Base-by-base conservation (phyloP, 2,888 invertebrate genomes). In the Diarsia brunnea region DNA sequence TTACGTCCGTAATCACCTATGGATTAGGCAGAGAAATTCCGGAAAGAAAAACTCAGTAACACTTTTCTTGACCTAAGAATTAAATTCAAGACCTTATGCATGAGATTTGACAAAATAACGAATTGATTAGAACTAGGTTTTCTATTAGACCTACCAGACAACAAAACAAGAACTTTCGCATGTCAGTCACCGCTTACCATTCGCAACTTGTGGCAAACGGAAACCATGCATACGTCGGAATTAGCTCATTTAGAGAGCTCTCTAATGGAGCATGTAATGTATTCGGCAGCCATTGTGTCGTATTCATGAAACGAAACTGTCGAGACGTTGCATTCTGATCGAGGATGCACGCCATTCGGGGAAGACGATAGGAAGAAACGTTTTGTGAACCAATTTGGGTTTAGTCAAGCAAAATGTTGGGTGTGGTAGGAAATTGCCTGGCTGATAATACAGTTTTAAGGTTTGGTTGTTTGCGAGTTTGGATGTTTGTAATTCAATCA, bases 201-300 rank as follows among this genome's bases (percentile, higher is more conserved):
- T 78, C 2, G 38, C 68, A 61, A 75, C 65, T 74, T 68, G 71
- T 5, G 63, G n/a, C 66, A 61, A 63, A 67, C 75, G 79, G 65
- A 84, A 73, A 84, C 27, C 47, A 68, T 24, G 58, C 53, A 19
- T 67, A 69, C 43, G 55, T 64, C 58, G 47, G 73, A 73, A 84
- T 73, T 74, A 78, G 31, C 78, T 49, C 64, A 27, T 78, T 76
- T 81, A 78, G 82, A 80, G 78, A 84, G 80, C 53, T 81, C 24
- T 47, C 78, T 68, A 82, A 78, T 85, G 82, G 58, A 72, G 75
- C 86, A 31, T 80, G 77, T 67, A 73, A 81, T 75, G 64, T 49
- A 75, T 63, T 67, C 70, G n/a, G n/a, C 49, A 38, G 43, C 60
- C 49, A 73, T 79, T 75, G 73, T 66, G 31, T 61, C 64, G 69